A percentile compares a stretch with the other conserved stretches of the same genome.
Conservation (phyloP, 2,113 vertebrate species). For the Neogale vison region DNA sequence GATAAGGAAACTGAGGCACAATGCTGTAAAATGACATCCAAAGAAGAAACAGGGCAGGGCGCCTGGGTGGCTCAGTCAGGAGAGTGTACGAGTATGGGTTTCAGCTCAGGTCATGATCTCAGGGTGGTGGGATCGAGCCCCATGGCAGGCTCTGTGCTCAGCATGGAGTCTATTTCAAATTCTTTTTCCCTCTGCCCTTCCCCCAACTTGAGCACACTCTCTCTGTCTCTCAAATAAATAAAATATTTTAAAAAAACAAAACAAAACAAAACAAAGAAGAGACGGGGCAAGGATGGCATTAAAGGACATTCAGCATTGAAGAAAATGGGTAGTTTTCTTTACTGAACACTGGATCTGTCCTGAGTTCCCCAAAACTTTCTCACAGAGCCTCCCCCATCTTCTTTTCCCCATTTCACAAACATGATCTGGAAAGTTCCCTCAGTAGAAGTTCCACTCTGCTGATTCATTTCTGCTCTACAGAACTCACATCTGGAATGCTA, state of each 20-base stretch:
- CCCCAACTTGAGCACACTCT: not conserved
- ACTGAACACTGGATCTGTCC: not conserved
- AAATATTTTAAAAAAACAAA: not conserved
- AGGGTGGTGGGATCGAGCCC: not conserved
- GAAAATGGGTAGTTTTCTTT: not conserved
- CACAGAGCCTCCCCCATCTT: not conserved
- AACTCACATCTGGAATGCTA: not conserved
- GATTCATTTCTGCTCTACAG: not conserved
- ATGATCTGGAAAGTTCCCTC: not conserved
- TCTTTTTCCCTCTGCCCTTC: not conserved
- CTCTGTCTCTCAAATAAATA: not conserved
- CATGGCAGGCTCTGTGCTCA: not conserved
- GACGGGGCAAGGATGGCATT: not conserved
- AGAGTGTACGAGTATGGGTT: not conserved
- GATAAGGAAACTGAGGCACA: not conserved
- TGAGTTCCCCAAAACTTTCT: not conserved
- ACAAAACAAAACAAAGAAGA: not conserved
- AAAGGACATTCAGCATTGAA: not conserved
- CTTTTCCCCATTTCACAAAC: not conserved
- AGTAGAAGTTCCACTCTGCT: not conserved
- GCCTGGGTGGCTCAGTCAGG: not conserved
- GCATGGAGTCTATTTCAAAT: not conserved
- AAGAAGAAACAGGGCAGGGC: not conserved
- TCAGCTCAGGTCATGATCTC: not conserved
- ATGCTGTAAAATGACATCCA: not conserved